Conservation (phyloP, 2,888 invertebrate species). For the Nemotelus nigrinus region DNA sequence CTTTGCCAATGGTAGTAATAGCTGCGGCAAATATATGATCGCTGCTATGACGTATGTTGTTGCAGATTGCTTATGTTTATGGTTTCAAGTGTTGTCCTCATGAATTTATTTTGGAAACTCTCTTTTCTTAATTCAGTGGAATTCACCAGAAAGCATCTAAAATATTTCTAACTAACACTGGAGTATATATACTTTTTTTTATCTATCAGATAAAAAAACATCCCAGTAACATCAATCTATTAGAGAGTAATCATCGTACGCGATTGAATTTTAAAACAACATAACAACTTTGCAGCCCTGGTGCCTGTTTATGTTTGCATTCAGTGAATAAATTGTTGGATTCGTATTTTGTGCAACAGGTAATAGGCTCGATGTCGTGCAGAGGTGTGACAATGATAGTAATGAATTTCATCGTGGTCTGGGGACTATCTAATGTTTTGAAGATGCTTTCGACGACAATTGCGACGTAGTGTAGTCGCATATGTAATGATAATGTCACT, state of each 20-base stretch:
- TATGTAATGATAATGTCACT: slow-evolving; percentile 26
- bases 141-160: neutral
- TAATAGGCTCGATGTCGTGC: slow-evolving; percentile 8
- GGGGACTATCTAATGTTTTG: slow-evolving; percentile 26
- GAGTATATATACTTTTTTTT: neutral
- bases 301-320: neutral
- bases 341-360: slow-evolving; percentile 13
- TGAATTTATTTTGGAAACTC: neutral
- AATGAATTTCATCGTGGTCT: slow-evolving; percentile 9
- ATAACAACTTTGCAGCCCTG: too few species aligned
- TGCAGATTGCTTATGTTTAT: slow-evolving; percentile 19
- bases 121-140: neutral
- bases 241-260: neutral
- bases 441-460: slow-evolving; percentile 9
- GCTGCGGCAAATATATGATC: slow-evolving; percentile 27
- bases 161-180: neutral
- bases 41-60: slow-evolving; percentile 11
- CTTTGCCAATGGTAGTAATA: slow-evolving; percentile 38
- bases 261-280: too few species aligned
- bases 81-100: neutral
- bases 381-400: slow-evolving; percentile 40
- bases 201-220: neutral
- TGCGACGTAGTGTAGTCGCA: neutral
- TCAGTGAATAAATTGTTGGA: neutral
- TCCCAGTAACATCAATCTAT: neutral